Evolutionary conservation across 2,113 vertebrate species (phyloP).

Genomic region (Rafetus swinhoei): DNA sequence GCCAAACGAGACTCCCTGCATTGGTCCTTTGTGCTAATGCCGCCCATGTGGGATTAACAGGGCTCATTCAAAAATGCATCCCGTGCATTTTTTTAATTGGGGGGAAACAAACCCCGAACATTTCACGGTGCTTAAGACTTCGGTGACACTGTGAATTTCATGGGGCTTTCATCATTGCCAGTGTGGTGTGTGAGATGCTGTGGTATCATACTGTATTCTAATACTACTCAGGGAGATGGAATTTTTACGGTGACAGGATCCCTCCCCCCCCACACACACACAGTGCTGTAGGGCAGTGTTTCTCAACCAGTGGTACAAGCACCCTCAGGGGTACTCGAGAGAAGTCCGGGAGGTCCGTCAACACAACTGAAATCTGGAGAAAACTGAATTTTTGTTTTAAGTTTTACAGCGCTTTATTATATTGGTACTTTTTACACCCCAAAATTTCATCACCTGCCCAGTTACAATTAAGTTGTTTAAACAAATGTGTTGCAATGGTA

Average conservation of each 20-base stretch:
- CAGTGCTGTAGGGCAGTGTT: too few species aligned
- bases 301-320: too few species aligned
- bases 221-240: background rate
- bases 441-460: too few species aligned
- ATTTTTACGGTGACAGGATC: background rate
- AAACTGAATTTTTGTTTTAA: too few species aligned
- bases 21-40: background rate
- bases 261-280: background rate
- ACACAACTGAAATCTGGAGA: too few species aligned
- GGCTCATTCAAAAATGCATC: background rate
- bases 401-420: too few species aligned
- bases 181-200: constrained; percentile 37
- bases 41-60: background rate
- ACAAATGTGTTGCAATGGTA: too few species aligned
- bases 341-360: too few species aligned
- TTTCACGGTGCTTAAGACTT: constrained; percentile 58
- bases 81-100: background rate
- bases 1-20: rapidly evolving
- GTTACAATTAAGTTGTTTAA: too few species aligned
- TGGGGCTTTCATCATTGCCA: constrained; percentile 77
- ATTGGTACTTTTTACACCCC: too few species aligned
- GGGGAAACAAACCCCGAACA: constrained; percentile 10
- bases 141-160: constrained; percentile 79
- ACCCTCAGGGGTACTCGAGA: too few species aligned
- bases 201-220: constrained; percentile 47